Evolutionary conservation across 2,888 invertebrate species (phyloP), one percentile per base, ranked within the genome.

Genomic region (Eucera pruinosa): DNA sequence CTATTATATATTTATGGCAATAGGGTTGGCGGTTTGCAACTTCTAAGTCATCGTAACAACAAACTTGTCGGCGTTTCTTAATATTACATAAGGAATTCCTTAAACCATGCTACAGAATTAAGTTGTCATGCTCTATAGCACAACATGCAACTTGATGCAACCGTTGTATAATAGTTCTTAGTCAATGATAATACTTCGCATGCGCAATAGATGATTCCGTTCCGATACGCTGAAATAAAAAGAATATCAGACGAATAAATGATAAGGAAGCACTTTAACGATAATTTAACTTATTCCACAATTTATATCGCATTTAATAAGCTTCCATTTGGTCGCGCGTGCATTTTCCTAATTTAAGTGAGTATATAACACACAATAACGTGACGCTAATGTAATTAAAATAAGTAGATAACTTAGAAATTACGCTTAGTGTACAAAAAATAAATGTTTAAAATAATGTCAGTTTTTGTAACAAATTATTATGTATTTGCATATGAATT

Each of bases 21-120:
- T 9, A 7, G 1, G 13, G 18, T 33, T 55, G 43, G 11, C 13
- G 2, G n/a, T 11, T 43, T 23, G 27, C 9, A 9, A 41, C 7
- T 36, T 25, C 0, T 55, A 61, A 54, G 33, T 50, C 75, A 76
- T 61, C 7, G 27, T 43, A 27, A 55, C 4, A 36, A 62, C 2
- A 65, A 39, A 25, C 15, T 9, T 48, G 13, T 27, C 25, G 20
- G 7, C 23, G 55, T 27, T 18, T 55, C 11, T n/a, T 47, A 20
- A 30, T 57, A 66, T 72, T 75, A 65, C 36, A 15, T 60, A 72
- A 72, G 25, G 15, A 25, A 61, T 50, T 13, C 20, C n/a, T 11
- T 23, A 33, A 57, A 45, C 6, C 20, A 6, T 30, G 1, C 13
- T 33, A 30, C 30, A 43, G 65, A 60, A 47, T 65, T 65, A 23